Evolutionary conservation across 2,888 invertebrate species (phyloP), one percentile per base, ranked within the genome.

Genomic region (Notocelia uddmanniana): DNA sequence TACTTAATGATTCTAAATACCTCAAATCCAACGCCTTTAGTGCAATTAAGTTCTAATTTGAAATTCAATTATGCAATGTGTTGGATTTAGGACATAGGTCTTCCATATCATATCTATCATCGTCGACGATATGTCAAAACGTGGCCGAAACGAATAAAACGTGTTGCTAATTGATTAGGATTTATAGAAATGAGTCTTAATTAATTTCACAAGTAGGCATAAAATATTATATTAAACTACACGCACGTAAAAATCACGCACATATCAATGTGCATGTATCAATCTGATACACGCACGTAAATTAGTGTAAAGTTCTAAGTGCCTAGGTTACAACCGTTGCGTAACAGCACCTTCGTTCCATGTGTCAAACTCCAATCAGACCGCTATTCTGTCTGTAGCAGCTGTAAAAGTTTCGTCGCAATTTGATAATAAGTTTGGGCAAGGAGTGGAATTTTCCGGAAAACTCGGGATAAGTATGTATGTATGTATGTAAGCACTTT

Each of bases 291-390:
- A 11, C 0, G 9, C 21, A 1, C 15, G 31, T 6, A 54, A 23
- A 15, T 54, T 54, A 13, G 3, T 5, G 6, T 13, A n/a, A n/a
- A n/a, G n/a, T n/a, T n/a, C n/a, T n/a, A n/a, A n/a, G n/a, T n/a
- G n/a, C n/a, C n/a, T 52, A 52, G 26, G 26, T 6, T 8, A 54
- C 15, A 54, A 23, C 13, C 9, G 15, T 26, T 19, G 15, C 15
- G 23, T 6, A 23, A 54, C n/a, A 48, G n/a, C n/a, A 3, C 23
- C 23, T 6, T 3, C 31, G 10, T 34, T 34, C 21, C 11, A 23
- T 58, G 57, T 31, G 19, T 58, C 8, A 10, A 68, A 21, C 67
- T 68, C 34, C 45, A 58, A 67, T 58, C 48, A 68, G 31, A 58
- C 48, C 50, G 19, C 58, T 26, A 68, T 68, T 68, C 50, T 55